These are phyloP conservation scores for Sminthurinus aureus DNA, from an alignment of 2,888 invertebrate genomes.

Conservation along the genomic window DNA sequence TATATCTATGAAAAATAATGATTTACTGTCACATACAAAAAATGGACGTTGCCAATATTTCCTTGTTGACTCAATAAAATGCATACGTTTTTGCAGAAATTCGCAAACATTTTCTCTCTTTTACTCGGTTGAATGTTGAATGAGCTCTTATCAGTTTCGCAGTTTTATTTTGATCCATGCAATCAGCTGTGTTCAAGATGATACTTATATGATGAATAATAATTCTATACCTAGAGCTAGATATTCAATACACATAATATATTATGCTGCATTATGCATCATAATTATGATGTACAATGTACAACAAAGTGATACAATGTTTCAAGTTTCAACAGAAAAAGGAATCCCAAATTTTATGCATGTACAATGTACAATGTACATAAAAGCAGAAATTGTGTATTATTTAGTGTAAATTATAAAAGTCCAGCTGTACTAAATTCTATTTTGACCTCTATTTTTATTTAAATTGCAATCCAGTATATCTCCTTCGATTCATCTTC, in stretches of 20 bases:
- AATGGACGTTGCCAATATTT: constrained; percentile 11
- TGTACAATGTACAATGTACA: neutral
- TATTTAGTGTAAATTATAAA: too few relatives aligned
- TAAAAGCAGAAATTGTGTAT: too few relatives aligned
- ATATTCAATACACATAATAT: too few relatives aligned
- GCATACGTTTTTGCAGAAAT: neutral
- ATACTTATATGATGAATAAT: too few relatives aligned
- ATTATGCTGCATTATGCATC: too few relatives aligned
- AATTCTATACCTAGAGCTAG: too few relatives aligned
- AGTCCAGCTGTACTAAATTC: neutral
- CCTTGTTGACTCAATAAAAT: neutral
- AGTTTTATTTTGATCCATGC: constrained; percentile 11
- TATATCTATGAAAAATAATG: too few relatives aligned
- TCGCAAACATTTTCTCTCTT: neutral
- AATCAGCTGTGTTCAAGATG: constrained; percentile 1
- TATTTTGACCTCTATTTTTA: neutral
- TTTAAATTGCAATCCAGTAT: neutral
- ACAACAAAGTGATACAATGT: neutral
- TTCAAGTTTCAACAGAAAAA: neutral
- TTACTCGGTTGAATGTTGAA: neutral
- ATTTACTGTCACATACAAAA: too few relatives aligned
- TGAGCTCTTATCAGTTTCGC: neutral
- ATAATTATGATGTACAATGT: too few relatives aligned
- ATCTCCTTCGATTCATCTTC: neutral
- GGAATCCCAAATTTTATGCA: neutral